Base-by-base conservation (phyloP, 2,797 vertebrate species). In the Xerus rutilus region DNA sequence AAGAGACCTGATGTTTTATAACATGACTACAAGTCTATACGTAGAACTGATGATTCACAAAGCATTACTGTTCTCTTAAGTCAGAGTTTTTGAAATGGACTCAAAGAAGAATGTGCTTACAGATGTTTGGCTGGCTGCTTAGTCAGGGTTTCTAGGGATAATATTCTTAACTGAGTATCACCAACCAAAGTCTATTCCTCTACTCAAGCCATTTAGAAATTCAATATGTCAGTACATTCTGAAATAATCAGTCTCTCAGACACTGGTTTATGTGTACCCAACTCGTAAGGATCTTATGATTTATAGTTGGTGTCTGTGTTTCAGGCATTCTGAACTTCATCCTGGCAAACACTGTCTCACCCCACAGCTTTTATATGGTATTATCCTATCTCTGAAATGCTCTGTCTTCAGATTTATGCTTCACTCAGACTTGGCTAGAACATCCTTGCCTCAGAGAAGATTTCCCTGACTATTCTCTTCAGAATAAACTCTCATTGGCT, bases 1-100 rank as follows among this genome's bases (percentile, higher is more conserved):
- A 92, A 90, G 65, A 96, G 57, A 1, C 32, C 21, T 47, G 86
- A 96, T 79, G 45, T 93, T 97, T 97, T 95, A 81, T 96, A 97
- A 79, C 72, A 94, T 73, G 90, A 49, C n/a, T 94, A 82, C 67
- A 69, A 18, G 81, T 86, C 39, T 86, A 77, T 95, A 97, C 47
- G 82, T 74, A 76, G 17, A 89, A 28, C 69, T 86, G 49, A 64
- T 32, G 88, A 89, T 57, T 59, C 88, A 83, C 12, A 54, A 86
- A 91, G 84, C 3, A 69, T 25, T 77, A 83, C 9, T 59, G 6
- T 25, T 92, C n/a, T 94, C 57, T 73, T 87, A 87, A 93, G 39
- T 90, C 62, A 77, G 11, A 13, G 21, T 78, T 65, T 45, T 49
- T 94, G 74, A 95, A 90, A 77, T n/a, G 20, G 20, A 89, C 21